These are phyloP conservation scores for Tenualosa ilisha DNA, from an alignment of 2,797 vertebrate species.

Conservation along the genomic window DNA sequence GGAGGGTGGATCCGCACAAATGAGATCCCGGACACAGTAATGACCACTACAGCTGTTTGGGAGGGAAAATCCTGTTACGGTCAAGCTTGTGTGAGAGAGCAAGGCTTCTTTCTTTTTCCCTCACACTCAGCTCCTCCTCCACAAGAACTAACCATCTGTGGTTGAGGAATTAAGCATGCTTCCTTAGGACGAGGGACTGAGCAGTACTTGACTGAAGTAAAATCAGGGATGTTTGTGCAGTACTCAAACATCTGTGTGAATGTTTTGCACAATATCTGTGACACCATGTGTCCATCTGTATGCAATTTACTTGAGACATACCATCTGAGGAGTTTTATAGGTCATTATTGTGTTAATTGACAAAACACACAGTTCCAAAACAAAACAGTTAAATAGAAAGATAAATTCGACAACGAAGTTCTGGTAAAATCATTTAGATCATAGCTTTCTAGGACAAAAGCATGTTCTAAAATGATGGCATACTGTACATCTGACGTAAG, in stretches of 20 bases:
- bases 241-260: background rate
- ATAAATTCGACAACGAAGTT: background rate
- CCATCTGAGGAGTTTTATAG: background rate
- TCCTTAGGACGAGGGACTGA: constrained; percentile 38
- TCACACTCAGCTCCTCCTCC: constrained; percentile 20
- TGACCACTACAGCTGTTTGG: constrained; percentile 35
- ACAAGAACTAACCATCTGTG: constrained; percentile 46
- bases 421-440: background rate
- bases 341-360: background rate
- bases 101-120: background rate
- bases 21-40: background rate
- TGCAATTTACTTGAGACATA: background rate
- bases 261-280: background rate
- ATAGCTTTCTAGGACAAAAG: background rate
- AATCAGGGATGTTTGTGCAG: background rate
- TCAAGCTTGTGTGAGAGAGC: constrained; percentile 43
- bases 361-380: background rate
- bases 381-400: background rate
- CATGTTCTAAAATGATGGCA: background rate
- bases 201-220: background rate
- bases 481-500: constrained; percentile 1
- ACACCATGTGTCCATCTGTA: background rate
- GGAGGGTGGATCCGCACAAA: background rate
- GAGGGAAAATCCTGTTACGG: constrained; percentile 36
- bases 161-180: constrained; percentile 45